Conservation (phyloP, 2,113 vertebrate species). For the Gorsachius goisagi region DNA sequence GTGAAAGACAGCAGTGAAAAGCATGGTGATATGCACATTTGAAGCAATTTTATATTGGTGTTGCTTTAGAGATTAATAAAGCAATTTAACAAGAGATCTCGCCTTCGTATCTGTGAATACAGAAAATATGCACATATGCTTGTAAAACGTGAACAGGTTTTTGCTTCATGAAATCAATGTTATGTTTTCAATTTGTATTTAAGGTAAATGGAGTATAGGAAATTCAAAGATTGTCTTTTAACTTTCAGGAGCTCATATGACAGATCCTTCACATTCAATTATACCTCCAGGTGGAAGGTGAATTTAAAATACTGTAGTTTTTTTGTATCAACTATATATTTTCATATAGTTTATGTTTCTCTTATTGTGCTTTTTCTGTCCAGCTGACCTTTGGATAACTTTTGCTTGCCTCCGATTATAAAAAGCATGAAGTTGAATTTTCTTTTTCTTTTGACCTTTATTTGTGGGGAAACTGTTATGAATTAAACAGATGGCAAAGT, state of each 20-base stretch:
- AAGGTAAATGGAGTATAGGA: not conserved
- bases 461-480: not conserved
- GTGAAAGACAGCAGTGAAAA: not conserved
- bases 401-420: not conserved
- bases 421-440: not conserved
- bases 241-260: conserved; percentile 54
- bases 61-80: not conserved
- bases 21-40: too few species aligned
- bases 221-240: not conserved
- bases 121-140: not conserved
- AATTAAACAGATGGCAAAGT: not conserved
- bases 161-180: not conserved
- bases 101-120: not conserved
- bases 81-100: not conserved
- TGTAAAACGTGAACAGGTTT: not conserved
- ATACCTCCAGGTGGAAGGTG: conserved; percentile 71
- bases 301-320: not conserved
- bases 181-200: not conserved
- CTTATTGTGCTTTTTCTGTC: not conserved
- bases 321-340: not conserved
- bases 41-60: not conserved
- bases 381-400: not conserved
- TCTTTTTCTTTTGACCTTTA: not conserved
- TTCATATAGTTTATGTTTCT: not conserved
- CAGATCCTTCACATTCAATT: conserved; percentile 57